Percentiles rank a stretch among this genome's conserved stretches.
Evolutionary conservation across 2,888 invertebrate genomes (phyloP).

Genomic region (Cheilosia vernalis): DNA sequence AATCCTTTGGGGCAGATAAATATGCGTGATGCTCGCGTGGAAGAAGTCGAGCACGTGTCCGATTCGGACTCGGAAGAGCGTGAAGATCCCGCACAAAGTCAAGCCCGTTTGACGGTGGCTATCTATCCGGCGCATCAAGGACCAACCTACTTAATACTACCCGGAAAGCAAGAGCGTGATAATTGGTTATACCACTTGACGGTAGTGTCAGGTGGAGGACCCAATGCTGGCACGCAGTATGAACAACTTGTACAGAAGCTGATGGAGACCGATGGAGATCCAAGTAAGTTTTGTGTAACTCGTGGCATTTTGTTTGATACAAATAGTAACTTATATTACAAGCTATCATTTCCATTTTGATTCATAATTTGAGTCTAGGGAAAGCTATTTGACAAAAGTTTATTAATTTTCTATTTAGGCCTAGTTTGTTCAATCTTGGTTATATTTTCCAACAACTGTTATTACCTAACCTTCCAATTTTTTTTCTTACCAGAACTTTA

Average conservation of each 20-base stretch:
- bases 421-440: too few relatives aligned
- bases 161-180: constrained; percentile 96
- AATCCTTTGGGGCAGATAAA: constrained; percentile 97
- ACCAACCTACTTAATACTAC: constrained; percentile 96
- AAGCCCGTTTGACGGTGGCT: constrained; percentile 93
- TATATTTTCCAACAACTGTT: too few relatives aligned
- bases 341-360: too few relatives aligned
- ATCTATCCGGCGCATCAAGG: constrained; percentile 97
- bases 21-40: constrained; percentile 96
- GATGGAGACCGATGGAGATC: constrained; percentile 98
- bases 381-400: too few relatives aligned
- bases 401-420: too few relatives aligned
- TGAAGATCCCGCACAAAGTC: constrained; percentile 88
- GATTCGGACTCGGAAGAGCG: constrained; percentile 96
- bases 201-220: constrained; percentile 96
- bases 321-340: too few relatives aligned
- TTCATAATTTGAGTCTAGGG: too few relatives aligned
- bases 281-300: constrained; percentile 86
- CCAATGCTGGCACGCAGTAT: constrained; percentile 96
- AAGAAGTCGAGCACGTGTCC: constrained; percentile 96
- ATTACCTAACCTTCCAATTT: too few relatives aligned
- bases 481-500: too few relatives aligned
- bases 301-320: not conserved
- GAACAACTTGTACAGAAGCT: constrained; percentile 97
- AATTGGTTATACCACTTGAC: constrained; percentile 93